phyloP scores from a whole-genome alignment of 2,888 invertebrate species.

The Adineta ricciae region DNA sequence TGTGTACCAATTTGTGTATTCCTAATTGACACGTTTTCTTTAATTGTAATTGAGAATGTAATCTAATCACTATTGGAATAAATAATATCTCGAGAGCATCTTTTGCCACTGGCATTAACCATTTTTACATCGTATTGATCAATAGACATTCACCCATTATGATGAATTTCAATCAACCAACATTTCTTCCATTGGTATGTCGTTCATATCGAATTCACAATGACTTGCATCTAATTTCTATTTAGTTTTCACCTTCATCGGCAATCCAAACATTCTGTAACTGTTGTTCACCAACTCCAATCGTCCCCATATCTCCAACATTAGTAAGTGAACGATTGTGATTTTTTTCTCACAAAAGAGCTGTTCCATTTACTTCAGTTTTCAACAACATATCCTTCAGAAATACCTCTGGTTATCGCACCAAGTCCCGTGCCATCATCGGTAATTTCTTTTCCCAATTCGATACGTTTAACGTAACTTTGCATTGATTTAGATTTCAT shows the following conservation, averaged over 20 bases:
- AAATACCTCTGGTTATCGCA: not conserved
- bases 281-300: not conserved
- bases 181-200: not conserved
- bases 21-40: not conserved
- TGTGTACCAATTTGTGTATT: not conserved
- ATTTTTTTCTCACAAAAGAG: not conserved
- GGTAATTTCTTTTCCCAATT: not conserved
- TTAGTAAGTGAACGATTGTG: not conserved
- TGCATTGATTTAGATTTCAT: not conserved
- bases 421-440: not conserved
- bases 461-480: not conserved
- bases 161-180: not conserved
- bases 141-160: not conserved
- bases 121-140: not conserved
- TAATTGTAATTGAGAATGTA: not conserved
- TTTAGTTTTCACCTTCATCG: not conserved
- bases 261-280: not conserved
- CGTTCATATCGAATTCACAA: not conserved
- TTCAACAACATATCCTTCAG: not conserved
- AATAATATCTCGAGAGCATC: not conserved
- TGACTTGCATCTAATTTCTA: not conserved
- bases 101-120: not conserved
- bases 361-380: not conserved
- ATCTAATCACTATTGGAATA: not conserved
- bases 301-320: not conserved